Percentiles rank a stretch among this genome's conserved stretches.
phyloP scores from a whole-genome alignment of 2,888 invertebrate genomes.

The Alloplasta piceator region DNA sequence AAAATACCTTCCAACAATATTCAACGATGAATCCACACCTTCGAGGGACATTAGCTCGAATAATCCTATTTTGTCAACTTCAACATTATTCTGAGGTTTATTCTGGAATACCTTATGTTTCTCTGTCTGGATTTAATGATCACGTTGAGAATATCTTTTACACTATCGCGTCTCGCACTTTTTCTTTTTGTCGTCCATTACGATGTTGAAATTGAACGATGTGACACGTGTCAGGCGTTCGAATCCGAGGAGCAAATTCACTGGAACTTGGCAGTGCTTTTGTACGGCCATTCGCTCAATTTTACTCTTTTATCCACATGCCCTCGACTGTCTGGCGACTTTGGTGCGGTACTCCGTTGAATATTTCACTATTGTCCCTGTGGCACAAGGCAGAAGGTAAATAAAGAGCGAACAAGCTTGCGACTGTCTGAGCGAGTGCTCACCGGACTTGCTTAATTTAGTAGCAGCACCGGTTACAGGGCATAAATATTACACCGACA shows the following conservation, averaged over 20 bases:
- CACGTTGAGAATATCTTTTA: no score
- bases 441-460: neutral
- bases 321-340: neutral
- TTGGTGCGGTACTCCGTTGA: slow-evolving; percentile 41
- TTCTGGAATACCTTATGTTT: no score
- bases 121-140: no score
- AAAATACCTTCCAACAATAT: no score
- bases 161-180: no score
- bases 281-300: slow-evolving; percentile 54
- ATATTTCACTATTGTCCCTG: slow-evolving; percentile 53
- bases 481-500: neutral
- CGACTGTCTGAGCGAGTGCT: neutral
- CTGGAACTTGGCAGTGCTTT: slow-evolving; percentile 38
- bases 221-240: slow-evolving; percentile 52
- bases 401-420: slow-evolving; percentile 35
- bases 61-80: no score
- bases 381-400: slow-evolving; percentile 42
- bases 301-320: neutral
- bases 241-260: slow-evolving; percentile 20
- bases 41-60: no score
- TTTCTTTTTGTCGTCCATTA: no score
- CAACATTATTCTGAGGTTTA: no score
- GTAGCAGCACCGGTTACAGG: neutral
- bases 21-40: no score
- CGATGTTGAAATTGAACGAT: neutral